Base-by-base conservation (phyloP, 1,140 invertebrate species). In the Dreissena polymorpha region DNA sequence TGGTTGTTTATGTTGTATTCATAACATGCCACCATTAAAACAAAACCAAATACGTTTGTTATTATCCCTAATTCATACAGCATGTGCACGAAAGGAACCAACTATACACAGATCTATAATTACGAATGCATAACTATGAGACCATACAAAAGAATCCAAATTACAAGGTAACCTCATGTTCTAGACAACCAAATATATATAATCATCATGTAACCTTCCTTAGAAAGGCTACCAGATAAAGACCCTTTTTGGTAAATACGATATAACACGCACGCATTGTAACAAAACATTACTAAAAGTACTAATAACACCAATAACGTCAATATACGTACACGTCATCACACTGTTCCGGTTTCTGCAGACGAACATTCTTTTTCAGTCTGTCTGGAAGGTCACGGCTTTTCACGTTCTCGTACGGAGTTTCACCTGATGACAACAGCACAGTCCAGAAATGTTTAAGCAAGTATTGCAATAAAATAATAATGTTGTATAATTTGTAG, bases 321-420 rank as follows among this genome's bases (percentile, higher is more conserved):
- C 39, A 39, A 39, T 39, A 39, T 39, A 86, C 87, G 81, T 80
- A 90, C 87, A 69, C 85, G 23, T 87, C 85, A 49, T 86, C 83
- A n/a, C 85, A 85, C 23, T 84, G 72, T 63, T 87, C 86, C 14
- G 89, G 88, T 74, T 82, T 84, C 0, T 73, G 49, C 83, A 89
- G 87, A 25, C 88, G 71, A 23, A 89, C 82, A 14, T 88, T 88
- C 49, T 13, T 55, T 67, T 84, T 87, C 0, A 90, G 69, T 13
- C 70, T 74, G 2, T 95, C 94, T 90, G 95, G 96, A 0, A 97
- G 93, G 89, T 96, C 95, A 86, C 96, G 95, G 2, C 96, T 94
- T 21, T 95, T 94, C 6, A 97, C 94, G 39, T 96, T 96, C 0
- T 96, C 96, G 93, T 97, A 98, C 0, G 97, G 97, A 83, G 94